Percentiles rank a stretch among this genome's conserved stretches.
Evolutionary conservation across 1,140 invertebrate genomes (phyloP).

Genomic region (Prorops nasuta): DNA sequence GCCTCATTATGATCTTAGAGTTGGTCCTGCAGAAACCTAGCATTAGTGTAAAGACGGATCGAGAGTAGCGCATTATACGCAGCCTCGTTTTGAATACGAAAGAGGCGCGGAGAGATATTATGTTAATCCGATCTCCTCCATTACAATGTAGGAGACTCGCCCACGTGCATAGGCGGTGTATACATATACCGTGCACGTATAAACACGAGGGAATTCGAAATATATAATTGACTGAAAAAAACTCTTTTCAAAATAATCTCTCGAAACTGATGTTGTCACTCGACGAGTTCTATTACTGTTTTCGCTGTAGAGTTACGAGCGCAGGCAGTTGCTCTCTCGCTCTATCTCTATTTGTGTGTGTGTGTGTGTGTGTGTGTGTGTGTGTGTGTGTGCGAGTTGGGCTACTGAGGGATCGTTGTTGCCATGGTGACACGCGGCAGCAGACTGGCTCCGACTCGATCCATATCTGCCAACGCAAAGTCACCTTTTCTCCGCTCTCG

Average conservation of each 20-base stretch:
- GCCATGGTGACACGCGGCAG: slow-evolving; percentile 40
- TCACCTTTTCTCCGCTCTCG: too few relatives aligned
- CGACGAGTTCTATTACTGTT: too few relatives aligned
- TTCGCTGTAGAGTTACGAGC: too few relatives aligned
- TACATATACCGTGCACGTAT: slow-evolving; percentile 7
- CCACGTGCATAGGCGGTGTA: slow-evolving; percentile 13
- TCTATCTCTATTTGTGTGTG: too few relatives aligned
- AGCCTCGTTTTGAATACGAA: slow-evolving; percentile 44
- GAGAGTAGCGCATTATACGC: slow-evolving; percentile 43
- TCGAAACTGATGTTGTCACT: too few relatives aligned
- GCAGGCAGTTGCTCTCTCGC: too few relatives aligned
- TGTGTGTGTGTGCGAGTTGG: slow-evolving; percentile 43
- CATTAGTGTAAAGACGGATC: slow-evolving; percentile 50
- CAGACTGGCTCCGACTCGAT: slow-evolving; percentile 27
- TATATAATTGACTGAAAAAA: slow-evolving; percentile 17
- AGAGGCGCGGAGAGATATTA: slow-evolving; percentile 46
- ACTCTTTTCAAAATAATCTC: too few relatives aligned
- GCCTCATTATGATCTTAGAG: slow-evolving; percentile 47
- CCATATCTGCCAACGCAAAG: slow-evolving; percentile 45
- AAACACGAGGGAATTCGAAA: slow-evolving; percentile 3
- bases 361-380: too few relatives aligned
- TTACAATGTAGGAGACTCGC: slow-evolving; percentile 31
- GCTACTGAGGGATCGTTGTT: slow-evolving; percentile 55
- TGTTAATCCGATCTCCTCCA: slow-evolving; percentile 40
- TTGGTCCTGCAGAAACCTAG: slow-evolving; percentile 36